Conservation (phyloP, 23 tunicate genomes). For the Clavelina lepadiformis region DNA sequence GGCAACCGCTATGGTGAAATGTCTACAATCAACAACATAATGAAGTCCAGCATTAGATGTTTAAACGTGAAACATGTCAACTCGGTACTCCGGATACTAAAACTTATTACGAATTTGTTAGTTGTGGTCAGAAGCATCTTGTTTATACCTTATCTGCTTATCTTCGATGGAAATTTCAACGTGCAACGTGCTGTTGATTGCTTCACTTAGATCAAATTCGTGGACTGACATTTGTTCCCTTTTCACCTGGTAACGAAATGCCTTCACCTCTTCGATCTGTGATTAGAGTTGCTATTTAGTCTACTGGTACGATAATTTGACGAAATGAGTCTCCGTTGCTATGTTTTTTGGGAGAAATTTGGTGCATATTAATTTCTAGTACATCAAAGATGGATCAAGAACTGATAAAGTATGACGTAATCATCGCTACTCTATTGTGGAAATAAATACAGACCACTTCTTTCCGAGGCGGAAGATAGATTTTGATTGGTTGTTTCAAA, state of each 20-base stretch:
- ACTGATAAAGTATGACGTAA: too few relatives aligned
- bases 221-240: constrained; percentile 14
- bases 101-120: not conserved
- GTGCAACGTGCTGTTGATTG: constrained; percentile 15
- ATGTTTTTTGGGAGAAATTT: too few relatives aligned
- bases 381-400: too few relatives aligned
- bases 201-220: constrained; percentile 6
- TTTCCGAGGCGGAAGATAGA: constrained; percentile 20
- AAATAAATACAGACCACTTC: not conserved
- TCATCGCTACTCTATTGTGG: too few relatives aligned
- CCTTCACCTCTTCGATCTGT: not conserved
- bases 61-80: not conserved
- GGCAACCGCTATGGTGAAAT: constrained; percentile 4
- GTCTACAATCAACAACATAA: not conserved
- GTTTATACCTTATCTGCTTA: not conserved
- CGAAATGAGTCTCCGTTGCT: too few relatives aligned
- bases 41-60: not conserved
- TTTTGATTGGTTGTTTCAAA: constrained; percentile 12
- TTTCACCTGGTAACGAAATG: not conserved
- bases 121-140: not conserved
- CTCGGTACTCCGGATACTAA: not conserved
- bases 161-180: not conserved
- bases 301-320: too few relatives aligned
- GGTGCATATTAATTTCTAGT: too few relatives aligned
- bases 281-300: too few relatives aligned